Conservation (phyloP, 2,113 vertebrate genomes). For the Malurus melanocephalus region DNA sequence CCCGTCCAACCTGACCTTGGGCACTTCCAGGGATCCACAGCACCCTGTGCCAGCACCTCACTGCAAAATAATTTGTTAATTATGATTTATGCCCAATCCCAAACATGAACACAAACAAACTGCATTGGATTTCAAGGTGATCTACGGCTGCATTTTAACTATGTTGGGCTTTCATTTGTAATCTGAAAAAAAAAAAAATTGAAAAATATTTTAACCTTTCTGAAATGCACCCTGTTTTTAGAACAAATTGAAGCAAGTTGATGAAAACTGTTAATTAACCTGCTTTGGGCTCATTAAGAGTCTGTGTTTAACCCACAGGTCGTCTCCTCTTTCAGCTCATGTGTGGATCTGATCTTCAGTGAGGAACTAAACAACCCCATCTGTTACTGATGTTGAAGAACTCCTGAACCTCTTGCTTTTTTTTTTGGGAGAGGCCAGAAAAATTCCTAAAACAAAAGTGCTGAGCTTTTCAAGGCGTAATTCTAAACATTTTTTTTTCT, state of each 20-base stretch:
- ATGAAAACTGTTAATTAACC: slow-evolving; percentile 64
- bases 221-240: background rate
- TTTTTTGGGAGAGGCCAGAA: background rate
- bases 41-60: background rate
- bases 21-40: background rate
- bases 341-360: slow-evolving; percentile 9
- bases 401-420: background rate
- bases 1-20: background rate
- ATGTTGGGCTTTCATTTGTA: background rate
- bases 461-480: background rate
- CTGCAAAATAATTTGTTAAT: background rate
- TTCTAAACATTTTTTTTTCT: background rate
- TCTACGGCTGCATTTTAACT: background rate
- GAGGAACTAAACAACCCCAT: slow-evolving; percentile 17
- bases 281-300: slow-evolving; percentile 40
- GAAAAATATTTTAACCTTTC: slow-evolving; percentile 59
- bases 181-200: background rate
- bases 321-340: background rate
- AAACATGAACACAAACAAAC: background rate
- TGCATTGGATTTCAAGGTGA: background rate
- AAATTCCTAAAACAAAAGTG: background rate
- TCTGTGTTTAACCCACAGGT: slow-evolving; percentile 48
- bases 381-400: background rate
- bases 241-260: slow-evolving; percentile 42
- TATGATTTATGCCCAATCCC: background rate